Base-by-base conservation (phyloP, 2,888 invertebrate genomes). In the Formica aserva region DNA sequence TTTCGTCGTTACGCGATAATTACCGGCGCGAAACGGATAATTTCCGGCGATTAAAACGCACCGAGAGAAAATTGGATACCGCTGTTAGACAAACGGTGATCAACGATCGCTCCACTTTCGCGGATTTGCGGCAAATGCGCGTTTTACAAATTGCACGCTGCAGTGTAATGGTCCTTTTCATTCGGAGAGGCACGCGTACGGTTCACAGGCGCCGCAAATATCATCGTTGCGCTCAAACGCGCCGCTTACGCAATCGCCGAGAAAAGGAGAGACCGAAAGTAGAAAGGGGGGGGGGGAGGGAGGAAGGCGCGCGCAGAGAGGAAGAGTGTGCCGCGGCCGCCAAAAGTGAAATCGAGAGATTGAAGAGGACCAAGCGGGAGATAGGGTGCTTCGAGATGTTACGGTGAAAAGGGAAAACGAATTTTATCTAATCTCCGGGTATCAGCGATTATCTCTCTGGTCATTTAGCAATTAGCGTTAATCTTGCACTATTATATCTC, bases 311-410 rank as follows among this genome's bases (percentile, higher is more conserved):
- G 60, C 22, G 62, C 60, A 18, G 65, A 55, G 57, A 60, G 72
- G 84, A 83, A 82, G 74, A 82, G 82, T n/a, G 63, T 78, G 83
- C 85, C 86, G 88, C 88, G 91, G 91, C 92, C 92, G 91, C 90
- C 91, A 91, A 92, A 92, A 92, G 92, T 92, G 92, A 92, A 92
- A 92, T 92, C 90, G 90, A 90, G 89, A 90, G 89, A 85, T 89
- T 86, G 90, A 90, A 85, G 86, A 84, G 90, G 89, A 89, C 85
- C 87, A 88, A 88, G 66, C 57, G 72, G 72, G 66, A 78, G 86
- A 85, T 86, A 84, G 82, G 84, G 85, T 74, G 84, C 63, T 81
- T 71, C 76, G 52, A 67, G 83, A 67, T 81, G 78, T 84, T 83
- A 65, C 82, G 82, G 84, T 82, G 86, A 90, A 89, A 85, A 87